Conservation (phyloP, 2,113 vertebrate genomes). For the Phaethon lepturus region DNA sequence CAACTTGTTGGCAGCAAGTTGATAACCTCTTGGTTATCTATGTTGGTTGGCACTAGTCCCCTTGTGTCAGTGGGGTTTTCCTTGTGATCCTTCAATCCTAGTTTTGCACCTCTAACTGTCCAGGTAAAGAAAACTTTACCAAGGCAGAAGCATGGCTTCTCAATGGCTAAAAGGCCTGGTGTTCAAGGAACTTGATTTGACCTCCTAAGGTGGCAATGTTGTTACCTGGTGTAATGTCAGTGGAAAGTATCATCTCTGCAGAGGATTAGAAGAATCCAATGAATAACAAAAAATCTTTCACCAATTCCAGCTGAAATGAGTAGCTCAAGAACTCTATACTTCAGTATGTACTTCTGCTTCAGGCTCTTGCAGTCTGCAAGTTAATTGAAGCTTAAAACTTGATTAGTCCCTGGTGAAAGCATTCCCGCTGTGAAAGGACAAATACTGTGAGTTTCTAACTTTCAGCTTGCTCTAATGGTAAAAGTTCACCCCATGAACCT, state of each 20-base stretch:
- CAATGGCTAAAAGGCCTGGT: background rate
- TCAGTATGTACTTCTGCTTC: background rate
- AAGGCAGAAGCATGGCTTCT: background rate
- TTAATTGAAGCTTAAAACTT: background rate
- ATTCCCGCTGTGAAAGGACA: background rate
- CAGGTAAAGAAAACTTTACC: background rate
- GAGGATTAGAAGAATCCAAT: background rate
- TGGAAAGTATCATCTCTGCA: background rate
- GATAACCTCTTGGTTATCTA: background rate
- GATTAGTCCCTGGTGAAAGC: background rate
- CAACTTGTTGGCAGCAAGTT: rapidly evolving
- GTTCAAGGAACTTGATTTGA: background rate
- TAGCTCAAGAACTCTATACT: background rate
- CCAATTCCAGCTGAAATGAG: background rate
- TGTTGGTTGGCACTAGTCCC: background rate
- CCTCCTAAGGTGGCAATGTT: background rate
- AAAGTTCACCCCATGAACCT: background rate
- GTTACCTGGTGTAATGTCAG: background rate
- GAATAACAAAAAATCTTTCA: background rate
- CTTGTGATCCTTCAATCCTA: background rate
- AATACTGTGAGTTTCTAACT: background rate
- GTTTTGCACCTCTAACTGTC: background rate
- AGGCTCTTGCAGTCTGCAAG: background rate
- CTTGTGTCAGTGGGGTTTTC: background rate
- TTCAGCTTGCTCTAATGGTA: background rate